Base-by-base conservation (phyloP, 2,888 invertebrate genomes). In the Agrochola macilenta region DNA sequence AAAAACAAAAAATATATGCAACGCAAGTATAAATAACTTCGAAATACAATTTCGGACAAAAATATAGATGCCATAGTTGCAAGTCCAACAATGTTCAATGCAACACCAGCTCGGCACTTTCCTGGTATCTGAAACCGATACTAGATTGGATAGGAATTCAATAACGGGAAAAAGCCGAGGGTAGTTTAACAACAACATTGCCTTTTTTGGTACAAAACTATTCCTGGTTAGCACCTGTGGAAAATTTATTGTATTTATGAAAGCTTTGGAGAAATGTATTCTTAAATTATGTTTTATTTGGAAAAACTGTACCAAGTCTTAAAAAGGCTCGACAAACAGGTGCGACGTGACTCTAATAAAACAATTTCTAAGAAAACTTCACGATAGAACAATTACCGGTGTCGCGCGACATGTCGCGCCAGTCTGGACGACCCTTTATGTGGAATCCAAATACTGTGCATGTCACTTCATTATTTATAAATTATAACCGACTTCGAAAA, bases 101-200 rank as follows among this genome's bases (percentile, higher is more conserved):
- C 23, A 73, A 66, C 54, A 69, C 72, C 35, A 60, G 49, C 9
- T 20, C 60, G 57, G 23, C n/a, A 69, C 75, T 66, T 75, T 46
- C 23, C 68, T 8, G 58, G 80, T 54, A 74, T 77, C 74, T 54
- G 74, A 69, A 73, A 73, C 80, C 68, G 72, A 84, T 75, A 75
- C 77, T 80, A 84, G 76, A 85, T 85, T 84, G 84, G 68, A 75
- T 80, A 80, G 73, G 70, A 80, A 85, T 85, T 87, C 81, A 85
- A 84, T 87, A 87, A 76, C 80, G 52, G 66, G 54, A 71, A 87
- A 86, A 84, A 78, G 43, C 61, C 61, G 26, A 26, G 57, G 35
- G 46, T 49, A n/a, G 57, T 81, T 30, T 63, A 68, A 61, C 26
- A 75, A 69, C 79, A 69, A 76, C 57, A 54, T 39, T 58, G 8